Base-by-base conservation (phyloP, 2,113 vertebrate genomes). In the Salvelinus fontinalis region DNA sequence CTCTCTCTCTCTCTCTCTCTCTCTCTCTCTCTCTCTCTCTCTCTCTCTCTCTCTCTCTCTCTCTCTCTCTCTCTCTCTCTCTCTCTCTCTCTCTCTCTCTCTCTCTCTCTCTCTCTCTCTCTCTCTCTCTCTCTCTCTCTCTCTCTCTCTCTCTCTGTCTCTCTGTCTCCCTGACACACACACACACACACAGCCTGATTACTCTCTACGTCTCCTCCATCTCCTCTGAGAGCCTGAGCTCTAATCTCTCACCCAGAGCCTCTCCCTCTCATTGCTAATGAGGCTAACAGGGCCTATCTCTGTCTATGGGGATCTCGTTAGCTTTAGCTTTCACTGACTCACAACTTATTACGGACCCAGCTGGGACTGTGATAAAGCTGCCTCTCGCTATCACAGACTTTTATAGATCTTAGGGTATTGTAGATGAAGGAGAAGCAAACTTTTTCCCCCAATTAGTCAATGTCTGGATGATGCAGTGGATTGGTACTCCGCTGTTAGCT, bases 191-290 rank as follows among this genome's bases (percentile, higher is more conserved):
- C 54, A 20, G 4, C 13, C 18, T 39, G 66, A 57, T 20, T 4
- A 26, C 14, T 67, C 62, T 59, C 14, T 6, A 62, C 64, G 57
- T 16, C 13, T 20, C 54, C 18, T 57, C 54, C 71, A 44, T 12
- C 13, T 20, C 54, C 54, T 57, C 54, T 57, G 14, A 20, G 20
- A 18, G 6, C 39, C 39, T 18, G 54, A 57, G 54, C 54, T 57
- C 54, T 44, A 44, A 44, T 44, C 75, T 69, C 78, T 73, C 27
- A 9, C 8, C 67, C 64, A 75, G 39, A 59, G 64, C 71, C 29
- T 20, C n/a, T 72, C 20, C 20, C 16, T 54, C 7, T 65, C 70
- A 82, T 64, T 66, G 39, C 39, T 44, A 44, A 44, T 44, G 39
- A 44, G 39, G 57, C 67, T 49, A 67, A 34, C 26, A 71, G 60